Evolutionary conservation across 2,113 vertebrate species (phyloP).

Genomic region (Tachycineta bicolor): DNA sequence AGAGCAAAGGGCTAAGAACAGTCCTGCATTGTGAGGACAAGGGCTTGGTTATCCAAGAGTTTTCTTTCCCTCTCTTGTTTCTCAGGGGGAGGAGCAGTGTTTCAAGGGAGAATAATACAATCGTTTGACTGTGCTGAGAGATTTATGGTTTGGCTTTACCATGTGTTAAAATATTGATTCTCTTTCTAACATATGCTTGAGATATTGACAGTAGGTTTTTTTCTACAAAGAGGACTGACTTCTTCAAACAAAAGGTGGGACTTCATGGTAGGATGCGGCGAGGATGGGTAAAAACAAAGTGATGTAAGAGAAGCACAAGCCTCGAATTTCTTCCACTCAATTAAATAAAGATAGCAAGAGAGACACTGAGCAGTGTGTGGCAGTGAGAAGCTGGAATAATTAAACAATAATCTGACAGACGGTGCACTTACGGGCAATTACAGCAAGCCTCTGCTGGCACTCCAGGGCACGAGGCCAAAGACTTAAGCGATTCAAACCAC

Average conservation of each 20-base stretch:
- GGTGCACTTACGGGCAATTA: constrained; percentile 65
- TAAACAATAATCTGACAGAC: constrained; percentile 59
- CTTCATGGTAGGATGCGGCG: background rate
- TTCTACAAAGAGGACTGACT: background rate
- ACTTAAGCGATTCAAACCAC: constrained; percentile 50
- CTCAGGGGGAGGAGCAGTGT: background rate
- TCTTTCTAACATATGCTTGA: constrained; percentile 31
- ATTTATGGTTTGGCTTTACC: constrained; percentile 37
- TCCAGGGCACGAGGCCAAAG: constrained; percentile 55
- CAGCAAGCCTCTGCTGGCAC: constrained; percentile 62
- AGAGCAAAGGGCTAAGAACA: background rate
- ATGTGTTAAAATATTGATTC: constrained; percentile 56
- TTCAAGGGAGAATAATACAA: constrained; percentile 48
- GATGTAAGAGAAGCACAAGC: constrained; percentile 2
- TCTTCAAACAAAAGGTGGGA: constrained; percentile 13
- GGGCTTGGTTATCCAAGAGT: constrained; percentile 36
- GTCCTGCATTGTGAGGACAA: constrained; percentile 36
- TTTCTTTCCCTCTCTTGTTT: constrained; percentile 58
- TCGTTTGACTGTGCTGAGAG: constrained; percentile 40
- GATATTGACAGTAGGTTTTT: background rate
- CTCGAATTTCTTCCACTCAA: constrained; percentile 51
- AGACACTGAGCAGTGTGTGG: constrained; percentile 21
- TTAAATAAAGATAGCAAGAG: constrained; percentile 60
- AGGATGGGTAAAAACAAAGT: constrained; percentile 34
- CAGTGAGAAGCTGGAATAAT: constrained; percentile 21